These are phyloP conservation scores for Hydropsyche tenuis DNA, from an alignment of 1,140 invertebrate species.

Conservation along the genomic window DNA sequence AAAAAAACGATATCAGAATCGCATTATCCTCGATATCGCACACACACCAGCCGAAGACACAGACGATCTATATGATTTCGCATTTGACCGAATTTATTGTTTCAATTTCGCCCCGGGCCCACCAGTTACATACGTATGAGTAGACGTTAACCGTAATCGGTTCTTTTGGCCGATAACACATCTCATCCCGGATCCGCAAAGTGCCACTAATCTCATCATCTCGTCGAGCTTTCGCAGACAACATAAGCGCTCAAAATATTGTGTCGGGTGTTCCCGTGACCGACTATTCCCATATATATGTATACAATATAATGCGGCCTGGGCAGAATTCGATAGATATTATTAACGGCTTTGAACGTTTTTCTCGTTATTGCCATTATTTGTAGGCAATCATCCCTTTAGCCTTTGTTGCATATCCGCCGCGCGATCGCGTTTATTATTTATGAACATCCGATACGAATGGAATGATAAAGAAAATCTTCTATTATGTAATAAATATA, in stretches of 20 bases:
- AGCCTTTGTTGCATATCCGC: conserved; percentile 12
- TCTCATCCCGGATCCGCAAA: neutral
- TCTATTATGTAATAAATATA: too few relatives aligned
- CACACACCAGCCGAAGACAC: too few relatives aligned
- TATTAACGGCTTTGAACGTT: neutral
- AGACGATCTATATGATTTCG: too few relatives aligned
- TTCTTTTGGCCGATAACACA: conserved; percentile 6
- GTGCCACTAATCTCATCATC: conserved; percentile 19
- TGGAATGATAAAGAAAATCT: too few relatives aligned
- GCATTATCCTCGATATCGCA: too few relatives aligned
- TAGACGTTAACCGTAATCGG: conserved; percentile 3
- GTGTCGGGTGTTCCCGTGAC: neutral
- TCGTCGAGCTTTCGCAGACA: conserved; percentile 7
- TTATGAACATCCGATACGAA: neutral
- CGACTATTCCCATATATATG: too few relatives aligned
- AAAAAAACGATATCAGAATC: too few relatives aligned
- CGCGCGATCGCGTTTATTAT: conserved; percentile 3
- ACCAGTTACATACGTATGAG: too few relatives aligned
- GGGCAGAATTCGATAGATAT: too few relatives aligned
- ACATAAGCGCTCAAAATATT: neutral
- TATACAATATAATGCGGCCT: too few relatives aligned
- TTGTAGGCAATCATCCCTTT: conserved; percentile 2
- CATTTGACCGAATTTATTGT: too few relatives aligned
- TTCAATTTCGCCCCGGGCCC: too few relatives aligned
- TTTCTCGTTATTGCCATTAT: conserved; percentile 8